Evolutionary conservation across 2,888 invertebrate species (phyloP).

Genomic region (Germaria angustata): DNA sequence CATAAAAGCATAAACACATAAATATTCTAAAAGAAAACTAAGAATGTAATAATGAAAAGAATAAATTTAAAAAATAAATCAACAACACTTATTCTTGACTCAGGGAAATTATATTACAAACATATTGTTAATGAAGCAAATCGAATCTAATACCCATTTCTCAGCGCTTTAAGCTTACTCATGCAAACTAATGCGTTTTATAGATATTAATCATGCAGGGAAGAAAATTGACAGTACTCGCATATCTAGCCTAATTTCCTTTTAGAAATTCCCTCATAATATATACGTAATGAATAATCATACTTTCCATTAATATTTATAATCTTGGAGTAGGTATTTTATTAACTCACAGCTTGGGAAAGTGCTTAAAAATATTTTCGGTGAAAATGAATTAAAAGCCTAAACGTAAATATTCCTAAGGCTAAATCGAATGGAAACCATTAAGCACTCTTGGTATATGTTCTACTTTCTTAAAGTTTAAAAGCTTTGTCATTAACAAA

Average conservation of each 20-base stretch:
- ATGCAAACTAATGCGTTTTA: constrained; percentile 38
- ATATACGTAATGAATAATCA: constrained; percentile 19
- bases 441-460: neutral
- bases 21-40: too few relatives aligned
- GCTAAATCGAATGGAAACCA: neutral
- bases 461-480: neutral
- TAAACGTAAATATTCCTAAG: constrained; percentile 10
- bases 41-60: too few relatives aligned
- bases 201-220: neutral
- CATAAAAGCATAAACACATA: too few relatives aligned
- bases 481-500: too few relatives aligned
- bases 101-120: neutral
- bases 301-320: too few relatives aligned
- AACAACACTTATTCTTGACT: too few relatives aligned
- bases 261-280: neutral
- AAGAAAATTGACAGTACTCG: neutral
- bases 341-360: constrained; percentile 21
- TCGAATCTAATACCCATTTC: neutral
- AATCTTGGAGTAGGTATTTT: constrained; percentile 29
- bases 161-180: constrained; percentile 7
- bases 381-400: neutral
- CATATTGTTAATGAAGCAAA: neutral
- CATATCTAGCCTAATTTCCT: constrained; percentile 19
- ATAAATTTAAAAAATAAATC: too few relatives aligned
- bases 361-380: neutral